Base-by-base conservation (phyloP, 2,113 vertebrate genomes). In the Petrocephalus microphthalmus region DNA sequence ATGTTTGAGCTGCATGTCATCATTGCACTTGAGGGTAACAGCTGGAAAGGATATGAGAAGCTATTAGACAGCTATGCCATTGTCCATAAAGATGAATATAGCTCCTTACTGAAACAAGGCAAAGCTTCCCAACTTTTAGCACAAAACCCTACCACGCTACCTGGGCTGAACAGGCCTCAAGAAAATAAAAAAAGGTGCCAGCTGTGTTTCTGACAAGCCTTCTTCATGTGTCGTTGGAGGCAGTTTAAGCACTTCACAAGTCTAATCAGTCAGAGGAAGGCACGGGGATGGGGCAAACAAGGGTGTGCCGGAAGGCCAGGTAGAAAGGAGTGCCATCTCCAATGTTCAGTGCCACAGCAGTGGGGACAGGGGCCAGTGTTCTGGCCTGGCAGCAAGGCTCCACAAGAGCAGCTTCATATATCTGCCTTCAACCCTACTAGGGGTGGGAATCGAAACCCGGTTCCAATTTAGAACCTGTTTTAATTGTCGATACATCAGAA, bases 221-320 rank as follows among this genome's bases (percentile, higher is more conserved):
- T 11, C 45, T 8, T 47, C 5, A 10, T 29, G 17, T 5, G 11
- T 83, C 86, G 25, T 17, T 51, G 37, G 47, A 87, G 88, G 37
- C 47, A 57, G 8, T 45, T 90, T 90, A 86, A 87, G 53, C 47
- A 60, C 10, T 92, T 89, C 88, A 90, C 89, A 89, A 89, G 88
- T 91, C 86, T 91, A 89, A 90, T 88, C 83, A 88, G 81, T 86
- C 45, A 88, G 56, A 88, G 52, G 51, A 78, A 56, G 25, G n/a
- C 22, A 10, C 3, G 7, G 22, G n/a, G 20, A 22, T 11, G 3
- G 85, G 56, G 67, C 5, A 20, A 89, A 90, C 10, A 71, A 49
- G 54, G 22, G 53, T 20, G 4, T 20, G 13, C 71, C 6, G 47
- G 53, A 22, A 22, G 54, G 74, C 19, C 64, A 49, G 19, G 54